Evolutionary conservation across 2,797 vertebrate genomes (phyloP).

Genomic region (Heliangelus exortis): DNA sequence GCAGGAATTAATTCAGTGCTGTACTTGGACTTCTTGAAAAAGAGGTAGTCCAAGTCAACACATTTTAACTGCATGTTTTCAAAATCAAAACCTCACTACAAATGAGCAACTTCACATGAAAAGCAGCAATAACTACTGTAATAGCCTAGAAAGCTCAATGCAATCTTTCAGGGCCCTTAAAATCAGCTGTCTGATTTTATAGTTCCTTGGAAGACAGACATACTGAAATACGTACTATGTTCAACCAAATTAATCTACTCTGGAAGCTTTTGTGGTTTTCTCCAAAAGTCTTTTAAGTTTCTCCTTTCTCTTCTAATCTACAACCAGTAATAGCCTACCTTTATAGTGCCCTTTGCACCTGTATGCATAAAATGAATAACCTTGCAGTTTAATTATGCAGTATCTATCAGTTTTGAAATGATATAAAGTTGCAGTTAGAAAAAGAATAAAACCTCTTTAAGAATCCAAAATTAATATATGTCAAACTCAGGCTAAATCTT

Average conservation of each 20-base stretch:
- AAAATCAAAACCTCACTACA: constrained; percentile 26
- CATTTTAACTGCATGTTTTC: constrained; percentile 10
- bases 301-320: constrained; percentile 77
- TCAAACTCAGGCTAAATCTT: constrained; percentile 82
- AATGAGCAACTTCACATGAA: constrained; percentile 5
- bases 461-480: constrained; percentile 82
- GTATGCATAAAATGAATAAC: constrained; percentile 82
- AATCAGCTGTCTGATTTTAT: constrained; percentile 54
- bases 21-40: background rate
- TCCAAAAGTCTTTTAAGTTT: constrained; percentile 73
- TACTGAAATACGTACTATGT: constrained; percentile 36
- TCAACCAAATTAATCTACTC: constrained; percentile 76
- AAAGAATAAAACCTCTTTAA: constrained; percentile 78
- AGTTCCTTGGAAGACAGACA: constrained; percentile 45
- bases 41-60: background rate
- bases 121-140: constrained; percentile 5
- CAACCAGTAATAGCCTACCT: constrained; percentile 79
- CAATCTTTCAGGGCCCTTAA: constrained; percentile 31
- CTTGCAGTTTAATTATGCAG: constrained; percentile 80
- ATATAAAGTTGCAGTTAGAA: constrained; percentile 79
- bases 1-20: constrained; percentile 15
- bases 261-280: constrained; percentile 71
- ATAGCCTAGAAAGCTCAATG: constrained; percentile 9
- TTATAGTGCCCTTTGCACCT: constrained; percentile 80
- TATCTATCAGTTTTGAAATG: constrained; percentile 75